These are phyloP conservation scores for Athene cunicularia DNA, from an alignment of 2,113 vertebrate genomes.

Conservation along the genomic window DNA sequence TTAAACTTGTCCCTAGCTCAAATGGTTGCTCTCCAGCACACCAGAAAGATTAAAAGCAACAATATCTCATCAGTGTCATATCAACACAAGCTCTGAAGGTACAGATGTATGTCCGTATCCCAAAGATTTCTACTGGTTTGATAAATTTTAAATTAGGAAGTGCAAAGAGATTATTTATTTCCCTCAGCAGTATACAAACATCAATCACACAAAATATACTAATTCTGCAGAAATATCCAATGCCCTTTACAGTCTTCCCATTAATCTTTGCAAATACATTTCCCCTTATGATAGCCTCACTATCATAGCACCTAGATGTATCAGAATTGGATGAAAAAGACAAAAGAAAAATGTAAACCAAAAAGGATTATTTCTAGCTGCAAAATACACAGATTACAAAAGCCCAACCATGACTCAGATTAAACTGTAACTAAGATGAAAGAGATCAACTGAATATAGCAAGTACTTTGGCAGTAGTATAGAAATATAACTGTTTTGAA, in stretches of 20 bases:
- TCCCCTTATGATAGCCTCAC: not conserved
- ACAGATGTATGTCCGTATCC: not conserved
- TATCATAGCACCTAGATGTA: not conserved
- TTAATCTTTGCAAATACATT: not conserved
- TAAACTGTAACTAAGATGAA: fast-evolving
- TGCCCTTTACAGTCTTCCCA: not conserved
- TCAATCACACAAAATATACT: not conserved
- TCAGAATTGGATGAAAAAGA: not conserved
- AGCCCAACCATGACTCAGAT: not conserved
- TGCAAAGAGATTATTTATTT: not conserved
- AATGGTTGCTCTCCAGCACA: not conserved
- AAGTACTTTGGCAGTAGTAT: not conserved
- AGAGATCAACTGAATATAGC: not conserved
- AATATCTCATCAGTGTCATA: not conserved
- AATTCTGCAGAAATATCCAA: not conserved
- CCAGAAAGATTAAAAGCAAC: not conserved
- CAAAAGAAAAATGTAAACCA: not conserved
- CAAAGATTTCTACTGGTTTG: not conserved
- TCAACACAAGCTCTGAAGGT: not conserved
- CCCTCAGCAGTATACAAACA: not conserved
- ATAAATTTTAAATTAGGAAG: not conserved
- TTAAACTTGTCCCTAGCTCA: not conserved
- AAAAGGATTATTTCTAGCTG: not conserved
- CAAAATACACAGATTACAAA: not conserved
- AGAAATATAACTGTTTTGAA: not conserved